Conservation (phyloP, 2,113 vertebrate genomes). For the Microcebus jonahi region DNA sequence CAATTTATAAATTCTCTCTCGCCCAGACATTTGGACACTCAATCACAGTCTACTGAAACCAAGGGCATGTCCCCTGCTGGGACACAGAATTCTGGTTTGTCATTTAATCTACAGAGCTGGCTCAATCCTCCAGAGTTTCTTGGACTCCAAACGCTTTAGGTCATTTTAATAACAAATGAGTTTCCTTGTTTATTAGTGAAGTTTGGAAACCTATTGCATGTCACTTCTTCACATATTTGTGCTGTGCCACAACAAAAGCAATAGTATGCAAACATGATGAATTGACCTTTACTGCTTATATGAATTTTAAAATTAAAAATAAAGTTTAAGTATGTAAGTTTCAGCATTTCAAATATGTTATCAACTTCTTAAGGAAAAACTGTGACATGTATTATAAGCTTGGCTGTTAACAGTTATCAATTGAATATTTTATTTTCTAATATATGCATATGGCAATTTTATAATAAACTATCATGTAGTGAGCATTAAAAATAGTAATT, state of each 20-base stretch:
- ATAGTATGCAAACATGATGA: background rate
- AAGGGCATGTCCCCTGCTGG: background rate
- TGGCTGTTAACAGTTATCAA: background rate
- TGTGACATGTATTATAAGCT: background rate
- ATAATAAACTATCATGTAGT: background rate
- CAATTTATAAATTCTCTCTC: background rate
- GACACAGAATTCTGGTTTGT: background rate
- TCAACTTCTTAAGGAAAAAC: background rate
- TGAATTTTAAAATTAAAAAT: slow-evolving; percentile 3
- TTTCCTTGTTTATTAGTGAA: background rate
- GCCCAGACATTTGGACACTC: background rate
- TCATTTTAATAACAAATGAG: background rate
- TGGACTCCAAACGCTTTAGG: background rate
- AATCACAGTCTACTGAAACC: background rate
- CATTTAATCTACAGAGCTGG: background rate
- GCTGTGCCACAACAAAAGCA: background rate
- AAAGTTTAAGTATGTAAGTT: background rate
- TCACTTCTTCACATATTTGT: background rate
- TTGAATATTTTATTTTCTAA: background rate
- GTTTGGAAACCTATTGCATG: background rate
- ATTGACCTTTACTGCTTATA: background rate
- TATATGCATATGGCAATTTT: background rate
- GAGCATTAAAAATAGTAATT: background rate
- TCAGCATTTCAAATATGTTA: background rate
- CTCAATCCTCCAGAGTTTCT: background rate